A percentile compares a stretch with the other conserved stretches of the same genome.
Conservation (phyloP, 1,140 invertebrate genomes). For the Chrysopa pallens region DNA sequence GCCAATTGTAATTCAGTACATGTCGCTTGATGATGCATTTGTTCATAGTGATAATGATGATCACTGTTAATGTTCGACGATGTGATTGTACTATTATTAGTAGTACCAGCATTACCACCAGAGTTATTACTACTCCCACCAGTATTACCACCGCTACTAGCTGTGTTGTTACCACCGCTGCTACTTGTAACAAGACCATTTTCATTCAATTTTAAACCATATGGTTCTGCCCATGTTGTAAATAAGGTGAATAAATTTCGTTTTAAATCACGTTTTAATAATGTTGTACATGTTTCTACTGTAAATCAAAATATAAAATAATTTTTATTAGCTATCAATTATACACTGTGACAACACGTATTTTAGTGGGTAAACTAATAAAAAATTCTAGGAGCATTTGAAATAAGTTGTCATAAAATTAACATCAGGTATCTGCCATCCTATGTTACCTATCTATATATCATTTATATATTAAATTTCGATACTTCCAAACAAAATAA, state of each 20-base stretch:
- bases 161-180: neutral
- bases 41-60: conserved; percentile 14
- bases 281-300: conserved; percentile 73
- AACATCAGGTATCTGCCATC: too few relatives aligned
- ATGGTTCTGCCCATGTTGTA: conserved; percentile 80
- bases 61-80: conserved; percentile 13
- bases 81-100: conserved; percentile 10
- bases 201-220: conserved; percentile 29
- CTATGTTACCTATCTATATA: too few relatives aligned
- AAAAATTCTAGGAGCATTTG: too few relatives aligned
- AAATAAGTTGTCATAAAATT: too few relatives aligned
- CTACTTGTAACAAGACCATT: conserved; percentile 9
- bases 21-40: conserved; percentile 18
- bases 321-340: too few relatives aligned
- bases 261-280: conserved; percentile 74
- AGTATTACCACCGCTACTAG: conserved; percentile 1
- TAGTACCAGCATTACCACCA: conserved; percentile 16
- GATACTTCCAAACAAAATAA: too few relatives aligned
- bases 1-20: conserved; percentile 48
- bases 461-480: too few relatives aligned
- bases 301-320: conserved; percentile 21
- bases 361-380: too few relatives aligned
- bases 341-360: too few relatives aligned
- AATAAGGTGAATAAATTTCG: conserved; percentile 81
- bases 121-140: conserved; percentile 9